Evolutionary conservation across 2,797 vertebrate genomes (phyloP), one percentile per base, ranked within the genome.

Genomic region (Tokudaia tokunoshimensis): DNA sequence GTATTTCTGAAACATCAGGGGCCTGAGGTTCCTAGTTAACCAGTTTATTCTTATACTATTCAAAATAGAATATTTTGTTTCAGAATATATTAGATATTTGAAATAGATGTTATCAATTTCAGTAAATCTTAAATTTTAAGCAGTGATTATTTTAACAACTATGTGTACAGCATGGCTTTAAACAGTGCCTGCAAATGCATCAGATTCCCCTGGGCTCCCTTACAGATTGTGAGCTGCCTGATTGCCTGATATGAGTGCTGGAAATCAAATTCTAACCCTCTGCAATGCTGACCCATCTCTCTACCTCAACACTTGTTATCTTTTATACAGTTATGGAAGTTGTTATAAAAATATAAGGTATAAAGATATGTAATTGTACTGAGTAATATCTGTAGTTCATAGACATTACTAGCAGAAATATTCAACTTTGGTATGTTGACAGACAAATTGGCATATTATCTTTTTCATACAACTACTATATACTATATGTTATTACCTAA

Each of bases 1-100:
- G 22, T 50, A 31, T 92, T 94, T 94, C n/a, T 41, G 47, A 88
- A 91, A 84, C 47, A 52, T 65, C 57, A 92, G 37, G 3, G 17
- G 72, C 72, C 44, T 75, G 83, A 89, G 37, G 3, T 90, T 97
- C 94, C 41, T 92, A 47, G 5, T 65, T 93, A 84, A 63, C 80
- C 7, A 65, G 29, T 79, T 89, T 55, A 52, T 57, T 90, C 29
- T 79, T 63, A 81, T n/a, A n/a, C 22, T 93, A 63, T 94, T 96
- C 61, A 91, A 70, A 95, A n/a, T 92, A 89, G 86, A 88, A 78
- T 91, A 12, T 96, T 85, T 52, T 93, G 22, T 89, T 83, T 5
- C 22, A 82, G 65, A 93, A 13, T 86, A 31, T 76, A 29, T 83
- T 80, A 6, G n/a, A 63, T n/a, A 9, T 85, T 84, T 90, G 88